Percentiles rank a stretch among this genome's conserved stretches.
Conservation (phyloP, 2,888 invertebrate genomes). For the Phymatocera aterrima region DNA sequence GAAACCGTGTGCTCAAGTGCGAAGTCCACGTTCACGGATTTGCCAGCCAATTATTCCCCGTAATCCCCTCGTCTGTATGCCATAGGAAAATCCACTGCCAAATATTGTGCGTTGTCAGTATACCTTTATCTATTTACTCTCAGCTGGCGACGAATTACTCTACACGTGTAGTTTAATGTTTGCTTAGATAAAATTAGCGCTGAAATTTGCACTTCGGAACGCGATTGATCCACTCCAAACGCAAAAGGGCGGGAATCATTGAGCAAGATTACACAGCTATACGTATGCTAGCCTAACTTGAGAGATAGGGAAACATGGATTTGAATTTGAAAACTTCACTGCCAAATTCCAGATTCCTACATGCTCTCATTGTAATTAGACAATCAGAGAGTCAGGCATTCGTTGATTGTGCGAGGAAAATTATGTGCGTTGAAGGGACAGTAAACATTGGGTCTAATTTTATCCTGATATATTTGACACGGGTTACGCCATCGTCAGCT, state of each 20-base stretch:
- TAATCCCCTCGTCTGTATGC: constrained; percentile 10
- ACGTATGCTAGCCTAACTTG: not conserved
- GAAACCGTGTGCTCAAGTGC: constrained; percentile 12
- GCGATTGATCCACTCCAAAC: not conserved
- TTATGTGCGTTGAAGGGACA: not conserved
- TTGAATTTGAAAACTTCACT: not conserved
- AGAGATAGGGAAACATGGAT: not conserved
- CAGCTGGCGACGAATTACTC: not conserved
- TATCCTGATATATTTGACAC: not conserved
- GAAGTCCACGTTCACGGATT: not conserved
- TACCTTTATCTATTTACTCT: not conserved
- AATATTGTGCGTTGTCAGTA: constrained; percentile 24
- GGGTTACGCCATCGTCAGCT: not conserved
- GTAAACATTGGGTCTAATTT: not conserved
- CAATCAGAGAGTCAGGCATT: not conserved
- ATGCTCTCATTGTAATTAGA: not conserved
- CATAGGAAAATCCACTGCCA: not conserved
- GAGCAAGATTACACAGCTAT: not conserved
- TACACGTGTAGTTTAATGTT: not conserved
- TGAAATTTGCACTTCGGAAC: not conserved
- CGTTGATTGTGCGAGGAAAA: not conserved
- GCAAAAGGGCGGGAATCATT: not conserved
- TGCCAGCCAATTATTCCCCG: constrained; percentile 20
- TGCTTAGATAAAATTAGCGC: not conserved
- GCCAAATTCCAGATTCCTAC: not conserved